These are phyloP conservation scores for Drosophila murphyi DNA, from an alignment of 1,140 invertebrate species.

Conservation along the genomic window DNA sequence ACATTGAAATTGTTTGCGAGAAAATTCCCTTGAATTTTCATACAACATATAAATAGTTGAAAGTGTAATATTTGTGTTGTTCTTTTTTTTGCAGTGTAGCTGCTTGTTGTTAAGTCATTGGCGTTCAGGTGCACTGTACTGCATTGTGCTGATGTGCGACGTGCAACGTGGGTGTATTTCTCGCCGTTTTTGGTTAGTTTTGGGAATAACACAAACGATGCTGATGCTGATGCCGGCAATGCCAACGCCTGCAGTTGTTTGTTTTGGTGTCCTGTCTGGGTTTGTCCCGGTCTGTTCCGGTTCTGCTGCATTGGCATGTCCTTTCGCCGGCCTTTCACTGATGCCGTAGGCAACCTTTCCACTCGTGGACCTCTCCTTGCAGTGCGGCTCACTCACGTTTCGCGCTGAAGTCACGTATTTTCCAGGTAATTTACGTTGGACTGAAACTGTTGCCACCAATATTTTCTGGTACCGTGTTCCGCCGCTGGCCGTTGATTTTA, in stretches of 20 bases:
- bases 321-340: slow-evolving; percentile 47
- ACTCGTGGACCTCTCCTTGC: neutral
- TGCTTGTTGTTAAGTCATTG: neutral
- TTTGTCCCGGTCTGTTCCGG: neutral
- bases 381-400: slow-evolving; percentile 54
- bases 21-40: too few species aligned
- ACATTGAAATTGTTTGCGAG: too few species aligned
- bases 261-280: slow-evolving; percentile 21
- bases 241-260: slow-evolving; percentile 56
- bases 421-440: slow-evolving; percentile 82
- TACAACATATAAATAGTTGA: neutral
- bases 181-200: slow-evolving; percentile 18
- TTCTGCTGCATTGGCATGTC: slow-evolving; percentile 27
- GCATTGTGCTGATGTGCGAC: slow-evolving; percentile 5
- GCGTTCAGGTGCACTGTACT: slow-evolving; percentile 21
- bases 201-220: slow-evolving; percentile 25
- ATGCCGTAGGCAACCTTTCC: slow-evolving; percentile 30
- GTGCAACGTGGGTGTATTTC: slow-evolving; percentile 6
- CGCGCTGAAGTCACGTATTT: slow-evolving; percentile 80
- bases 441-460: slow-evolving; percentile 80
- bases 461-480: slow-evolving; percentile 66
- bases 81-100: slow-evolving; percentile 4
- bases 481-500: slow-evolving; percentile 66
- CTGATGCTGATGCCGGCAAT: slow-evolving; percentile 13
- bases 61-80: neutral